phyloP scores from a whole-genome alignment of 53 echinoderm and acorn worm species.

The Holothuria leucospilota region DNA sequence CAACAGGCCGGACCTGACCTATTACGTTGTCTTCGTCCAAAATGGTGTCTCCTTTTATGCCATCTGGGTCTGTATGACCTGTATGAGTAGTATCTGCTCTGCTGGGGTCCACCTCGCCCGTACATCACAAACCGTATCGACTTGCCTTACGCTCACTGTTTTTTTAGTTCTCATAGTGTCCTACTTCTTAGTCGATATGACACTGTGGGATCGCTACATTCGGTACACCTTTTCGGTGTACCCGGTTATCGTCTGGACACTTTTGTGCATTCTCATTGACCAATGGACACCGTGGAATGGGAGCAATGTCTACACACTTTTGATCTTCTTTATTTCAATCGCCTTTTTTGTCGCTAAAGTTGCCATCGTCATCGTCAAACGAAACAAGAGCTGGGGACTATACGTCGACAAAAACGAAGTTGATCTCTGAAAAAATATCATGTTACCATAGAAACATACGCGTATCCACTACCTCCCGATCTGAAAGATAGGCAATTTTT shows the following conservation, averaged over 20 bases:
- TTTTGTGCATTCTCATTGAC: slow-evolving; percentile 20
- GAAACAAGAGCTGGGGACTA: slow-evolving; percentile 24
- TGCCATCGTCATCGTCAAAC: background rate
- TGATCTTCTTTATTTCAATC: background rate
- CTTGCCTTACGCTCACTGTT: slow-evolving; percentile 42
- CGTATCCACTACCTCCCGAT: too few species aligned
- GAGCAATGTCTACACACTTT: background rate
- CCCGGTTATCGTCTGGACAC: slow-evolving; percentile 57
- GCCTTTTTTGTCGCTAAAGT: slow-evolving; percentile 8
- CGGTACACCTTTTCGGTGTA: slow-evolving; percentile 60
- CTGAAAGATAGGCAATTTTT: too few species aligned
- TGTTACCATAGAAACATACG: too few species aligned
- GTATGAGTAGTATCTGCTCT: slow-evolving; percentile 50
- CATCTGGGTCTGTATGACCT: slow-evolving; percentile 52
- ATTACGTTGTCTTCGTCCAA: slow-evolving; percentile 53
- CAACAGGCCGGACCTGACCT: slow-evolving; percentile 50
- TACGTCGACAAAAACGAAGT: background rate
- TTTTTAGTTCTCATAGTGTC: slow-evolving; percentile 48
- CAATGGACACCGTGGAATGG: slow-evolving; percentile 13
- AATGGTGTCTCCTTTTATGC: slow-evolving; percentile 72
- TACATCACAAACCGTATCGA: slow-evolving; percentile 5
- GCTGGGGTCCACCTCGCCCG: slow-evolving; percentile 48
- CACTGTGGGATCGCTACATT: slow-evolving; percentile 53
- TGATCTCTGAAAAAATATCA: too few species aligned
- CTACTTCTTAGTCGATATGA: slow-evolving; percentile 57